These are phyloP conservation scores for Bombus waltoni DNA, from an alignment of 1,140 invertebrate genomes.

Conservation along the genomic window DNA sequence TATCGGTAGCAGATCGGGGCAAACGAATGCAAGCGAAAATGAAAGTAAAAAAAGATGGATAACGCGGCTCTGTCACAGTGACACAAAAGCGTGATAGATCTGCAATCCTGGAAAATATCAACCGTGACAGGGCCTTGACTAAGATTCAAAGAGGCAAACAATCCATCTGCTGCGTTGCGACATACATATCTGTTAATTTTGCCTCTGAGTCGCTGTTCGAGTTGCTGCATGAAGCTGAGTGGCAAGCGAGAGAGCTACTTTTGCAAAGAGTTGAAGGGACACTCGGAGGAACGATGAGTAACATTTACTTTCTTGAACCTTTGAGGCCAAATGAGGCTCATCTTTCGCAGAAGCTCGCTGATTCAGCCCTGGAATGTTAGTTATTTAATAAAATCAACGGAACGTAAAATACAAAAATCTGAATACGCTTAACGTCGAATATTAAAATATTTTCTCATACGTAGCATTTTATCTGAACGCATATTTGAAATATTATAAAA, in stretches of 20 bases:
- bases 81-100: background rate
- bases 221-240: background rate
- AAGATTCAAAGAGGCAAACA: background rate
- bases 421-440: no score
- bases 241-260: background rate
- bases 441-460: no score
- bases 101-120: background rate
- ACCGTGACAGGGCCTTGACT: background rate
- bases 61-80: background rate
- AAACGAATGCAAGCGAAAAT: background rate
- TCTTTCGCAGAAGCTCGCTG: no score
- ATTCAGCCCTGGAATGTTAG: no score
- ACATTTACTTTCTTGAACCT: background rate
- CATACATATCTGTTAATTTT: background rate
- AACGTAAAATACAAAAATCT: no score
- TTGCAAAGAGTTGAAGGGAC: background rate
- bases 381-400: no score
- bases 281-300: background rate
- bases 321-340: no score
- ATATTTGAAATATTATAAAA: no score
- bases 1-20: background rate
- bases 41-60: background rate
- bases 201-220: background rate
- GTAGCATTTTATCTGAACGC: no score
- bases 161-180: conserved; percentile 1